Evolutionary conservation across 2,888 invertebrate species (phyloP).

Genomic region (Pegoplata infirma): DNA sequence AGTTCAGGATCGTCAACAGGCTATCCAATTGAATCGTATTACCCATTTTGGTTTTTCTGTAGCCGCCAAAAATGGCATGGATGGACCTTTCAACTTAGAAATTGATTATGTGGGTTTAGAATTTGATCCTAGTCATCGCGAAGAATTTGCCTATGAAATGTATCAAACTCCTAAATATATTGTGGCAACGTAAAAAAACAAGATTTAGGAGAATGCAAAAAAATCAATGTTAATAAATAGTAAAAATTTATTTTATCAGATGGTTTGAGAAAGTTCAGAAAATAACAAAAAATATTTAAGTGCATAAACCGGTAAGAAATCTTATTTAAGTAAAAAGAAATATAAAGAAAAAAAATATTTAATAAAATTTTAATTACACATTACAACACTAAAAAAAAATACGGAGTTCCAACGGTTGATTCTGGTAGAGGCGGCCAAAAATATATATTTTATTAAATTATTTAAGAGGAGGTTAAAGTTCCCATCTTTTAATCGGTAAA

Average conservation of each 20-base stretch:
- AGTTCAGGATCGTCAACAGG: conserved; percentile 88
- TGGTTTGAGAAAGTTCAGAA: neutral
- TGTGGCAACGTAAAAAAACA: conserved; percentile 80
- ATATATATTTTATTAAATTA: no score
- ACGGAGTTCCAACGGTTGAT: no score
- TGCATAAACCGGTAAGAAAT: no score
- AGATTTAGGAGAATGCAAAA: neutral
- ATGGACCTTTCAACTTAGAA: conserved; percentile 93
- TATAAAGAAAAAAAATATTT: neutral
- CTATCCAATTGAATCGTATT: conserved; percentile 82
- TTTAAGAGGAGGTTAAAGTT: no score
- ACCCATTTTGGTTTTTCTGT: conserved; percentile 90
- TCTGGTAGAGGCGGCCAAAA: no score
- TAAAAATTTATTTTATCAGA: neutral
- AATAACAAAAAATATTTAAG: no score
- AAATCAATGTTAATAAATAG: neutral
- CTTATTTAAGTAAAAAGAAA: neutral
- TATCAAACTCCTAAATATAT: conserved; percentile 86
- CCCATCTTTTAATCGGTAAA: no score
- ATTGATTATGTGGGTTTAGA: conserved; percentile 95
- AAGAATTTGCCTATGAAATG: conserved; percentile 96
- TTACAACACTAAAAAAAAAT: no score
- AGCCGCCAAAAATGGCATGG: conserved; percentile 84
- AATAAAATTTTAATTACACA: no score
- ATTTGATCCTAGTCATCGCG: conserved; percentile 87